phyloP scores from a whole-genome alignment of 1,140 invertebrate species.

The Mercenaria mercenaria region DNA sequence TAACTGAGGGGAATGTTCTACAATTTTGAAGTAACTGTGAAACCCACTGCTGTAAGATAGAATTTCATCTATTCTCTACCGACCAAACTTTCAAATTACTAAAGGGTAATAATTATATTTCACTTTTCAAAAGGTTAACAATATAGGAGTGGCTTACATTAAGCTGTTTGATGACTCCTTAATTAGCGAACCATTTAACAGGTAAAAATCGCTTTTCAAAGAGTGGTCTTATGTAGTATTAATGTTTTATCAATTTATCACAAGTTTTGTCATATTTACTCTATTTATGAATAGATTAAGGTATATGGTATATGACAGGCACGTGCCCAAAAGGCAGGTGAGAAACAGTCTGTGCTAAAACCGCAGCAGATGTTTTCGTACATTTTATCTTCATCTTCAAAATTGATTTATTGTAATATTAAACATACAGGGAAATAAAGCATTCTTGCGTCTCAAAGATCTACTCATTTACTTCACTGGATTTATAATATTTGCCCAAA shows the following conservation, averaged over 20 bases:
- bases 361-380: neutral
- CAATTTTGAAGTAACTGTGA: no score
- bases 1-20: no score
- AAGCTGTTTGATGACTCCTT: no score
- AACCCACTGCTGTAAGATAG: no score
- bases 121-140: no score
- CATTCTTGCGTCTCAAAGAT: slow-evolving; percentile 21
- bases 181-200: no score
- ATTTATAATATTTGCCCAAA: slow-evolving; percentile 21
- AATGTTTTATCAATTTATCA: slow-evolving; percentile 28
- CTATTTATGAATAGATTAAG: slow-evolving; percentile 29
- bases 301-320: slow-evolving; percentile 27
- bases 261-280: slow-evolving; percentile 21
- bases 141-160: no score
- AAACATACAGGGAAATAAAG: slow-evolving; percentile 5
- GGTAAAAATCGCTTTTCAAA: no score
- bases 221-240: neutral
- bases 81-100: no score
- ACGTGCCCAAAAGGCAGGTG: slow-evolving; percentile 46
- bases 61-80: no score
- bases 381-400: neutral
- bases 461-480: slow-evolving; percentile 11
- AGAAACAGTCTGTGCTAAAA: neutral
- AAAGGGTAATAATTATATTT: no score
- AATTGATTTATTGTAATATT: slow-evolving; percentile 24